Base-by-base conservation (phyloP, 2,797 vertebrate species). In the Eurystomus glaucurus region DNA sequence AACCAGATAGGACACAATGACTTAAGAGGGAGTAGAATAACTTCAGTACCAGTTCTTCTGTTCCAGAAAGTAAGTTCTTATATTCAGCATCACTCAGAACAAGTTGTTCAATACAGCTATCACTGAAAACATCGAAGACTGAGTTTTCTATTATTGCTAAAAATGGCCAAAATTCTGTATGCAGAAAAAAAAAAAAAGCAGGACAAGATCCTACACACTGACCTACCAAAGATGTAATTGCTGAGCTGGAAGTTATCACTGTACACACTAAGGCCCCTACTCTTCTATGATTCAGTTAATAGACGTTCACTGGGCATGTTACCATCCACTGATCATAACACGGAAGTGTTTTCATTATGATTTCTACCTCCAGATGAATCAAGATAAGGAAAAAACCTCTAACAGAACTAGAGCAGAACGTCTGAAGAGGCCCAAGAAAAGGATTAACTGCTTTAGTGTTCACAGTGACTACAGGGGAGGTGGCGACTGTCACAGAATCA, bases 251-350 rank as follows among this genome's bases (percentile, higher is more conserved):
- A 52, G 25, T 45, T 62, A 48, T 14, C 46, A 23, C 18, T 65
- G 18, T 8, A 57, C 33, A 1, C 13, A 1, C 20, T 52, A 65
- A 61, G 11, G 13, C 21, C 25, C 33, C 6, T 31, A 2, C 3
- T 78, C 19, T 50, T 55, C 22, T 3, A 2, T 5, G 12, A 28
- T 17, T 77, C 61, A 35, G 12, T 50, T 46, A 81, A 39, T 1
- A 80, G 29, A 35, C 2, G 1, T 14, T 68, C 52, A 11, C 2
- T 43, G 48, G 31, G 37, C 31, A 14, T 0, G 0, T 16, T 22
- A 13, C 7, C 33, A 33, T 20, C 19, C 43, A 41, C 1, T 5
- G 14, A 46, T 9, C 43, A 4, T 4, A 72, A 39, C 19, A 18
- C 0, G 1, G 6, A 71, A 78, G 6, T 15, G 12, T 45, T 33